These are phyloP conservation scores for Mustela nigripes DNA, from an alignment of 2,113 vertebrate genomes.

Conservation along the genomic window DNA sequence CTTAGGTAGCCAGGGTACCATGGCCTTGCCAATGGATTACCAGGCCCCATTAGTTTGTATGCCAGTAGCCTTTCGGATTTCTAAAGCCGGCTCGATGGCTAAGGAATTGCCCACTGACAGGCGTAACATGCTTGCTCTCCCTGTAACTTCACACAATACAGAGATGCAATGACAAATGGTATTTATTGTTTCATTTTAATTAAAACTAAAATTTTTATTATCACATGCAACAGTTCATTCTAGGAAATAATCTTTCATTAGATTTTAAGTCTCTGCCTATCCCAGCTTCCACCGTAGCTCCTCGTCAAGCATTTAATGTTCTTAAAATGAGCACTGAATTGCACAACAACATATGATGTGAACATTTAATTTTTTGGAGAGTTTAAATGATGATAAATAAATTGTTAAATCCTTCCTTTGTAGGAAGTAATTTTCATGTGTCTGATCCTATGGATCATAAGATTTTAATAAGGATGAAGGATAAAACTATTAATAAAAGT, in stretches of 20 bases:
- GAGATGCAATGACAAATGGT: not conserved
- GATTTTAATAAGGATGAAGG: not conserved
- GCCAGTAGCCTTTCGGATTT: not conserved
- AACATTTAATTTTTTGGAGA: not conserved
- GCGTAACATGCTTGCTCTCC: not conserved
- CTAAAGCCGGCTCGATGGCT: not conserved
- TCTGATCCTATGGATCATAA: not conserved
- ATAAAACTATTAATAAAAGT: not conserved
- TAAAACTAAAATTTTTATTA: not conserved
- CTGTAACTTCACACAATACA: not conserved
- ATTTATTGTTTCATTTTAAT: conserved; percentile 18
- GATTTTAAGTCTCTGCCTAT: not conserved
- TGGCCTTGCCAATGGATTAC: not conserved
- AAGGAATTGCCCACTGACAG: not conserved
- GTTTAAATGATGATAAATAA: not conserved
- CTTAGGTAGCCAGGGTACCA: not conserved
- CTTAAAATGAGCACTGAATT: not conserved
- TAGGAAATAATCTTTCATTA: not conserved
- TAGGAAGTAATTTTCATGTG: not conserved
- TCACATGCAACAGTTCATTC: not conserved
- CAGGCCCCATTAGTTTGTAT: not conserved
- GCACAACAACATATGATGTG: not conserved
- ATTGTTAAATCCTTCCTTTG: not conserved
- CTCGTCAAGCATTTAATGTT: not conserved
- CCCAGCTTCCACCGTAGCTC: not conserved